Percentiles rank a stretch among this genome's conserved stretches.
Conservation (phyloP, 2,113 vertebrate species). For the Pogona vitticeps region DNA sequence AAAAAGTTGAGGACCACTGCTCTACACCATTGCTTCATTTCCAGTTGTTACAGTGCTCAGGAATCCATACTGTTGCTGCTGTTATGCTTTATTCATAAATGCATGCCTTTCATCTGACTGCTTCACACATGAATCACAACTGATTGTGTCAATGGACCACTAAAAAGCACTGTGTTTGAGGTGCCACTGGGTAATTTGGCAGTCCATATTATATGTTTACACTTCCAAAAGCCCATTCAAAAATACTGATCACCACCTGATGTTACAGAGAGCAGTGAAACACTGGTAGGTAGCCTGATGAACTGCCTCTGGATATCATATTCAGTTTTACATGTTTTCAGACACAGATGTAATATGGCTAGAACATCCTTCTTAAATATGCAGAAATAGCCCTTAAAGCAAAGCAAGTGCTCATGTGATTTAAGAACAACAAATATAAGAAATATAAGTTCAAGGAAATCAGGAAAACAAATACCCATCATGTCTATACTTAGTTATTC, state of each 20-base stretch:
- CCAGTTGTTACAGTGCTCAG: neutral
- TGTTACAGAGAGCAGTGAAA: neutral
- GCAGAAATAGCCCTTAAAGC: neutral
- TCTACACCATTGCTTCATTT: neutral
- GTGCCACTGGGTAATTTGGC: neutral
- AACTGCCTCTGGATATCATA: neutral
- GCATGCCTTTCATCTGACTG: neutral
- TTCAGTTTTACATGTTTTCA: neutral
- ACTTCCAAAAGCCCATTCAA: neutral
- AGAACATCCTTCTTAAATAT: neutral
- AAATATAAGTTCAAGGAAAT: neutral
- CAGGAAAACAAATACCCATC: neutral
- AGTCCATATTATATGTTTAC: neutral
- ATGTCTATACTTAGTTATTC: neutral
- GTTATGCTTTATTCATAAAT: neutral
- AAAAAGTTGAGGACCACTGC: no score
- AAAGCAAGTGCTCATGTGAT: neutral
- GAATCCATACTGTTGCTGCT: neutral
- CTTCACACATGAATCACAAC: neutral
- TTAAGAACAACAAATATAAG: neutral
- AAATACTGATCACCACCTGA: neutral
- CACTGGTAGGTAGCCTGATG: neutral
- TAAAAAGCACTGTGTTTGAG: neutral
- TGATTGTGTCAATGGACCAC: neutral
- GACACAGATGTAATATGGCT: no score